Percentiles rank a stretch among this genome's conserved stretches.
Conservation (phyloP, 1,140 invertebrate species). For the Bombus sylvicola region DNA sequence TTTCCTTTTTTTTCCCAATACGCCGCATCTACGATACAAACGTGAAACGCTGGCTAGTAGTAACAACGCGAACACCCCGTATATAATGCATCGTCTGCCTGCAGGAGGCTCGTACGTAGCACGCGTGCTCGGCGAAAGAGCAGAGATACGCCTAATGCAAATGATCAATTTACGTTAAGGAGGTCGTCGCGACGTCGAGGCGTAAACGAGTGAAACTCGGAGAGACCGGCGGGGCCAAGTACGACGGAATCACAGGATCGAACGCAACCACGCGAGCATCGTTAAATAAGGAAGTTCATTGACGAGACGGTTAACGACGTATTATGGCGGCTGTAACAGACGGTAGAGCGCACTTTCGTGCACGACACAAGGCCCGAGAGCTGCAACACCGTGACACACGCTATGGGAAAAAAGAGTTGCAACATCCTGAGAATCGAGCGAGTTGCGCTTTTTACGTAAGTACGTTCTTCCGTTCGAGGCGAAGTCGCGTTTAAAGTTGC, state of each 20-base stretch:
- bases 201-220: conserved; percentile 7
- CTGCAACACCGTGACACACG: conserved; percentile 19
- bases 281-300: conserved; percentile 45
- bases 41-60: too few relatives aligned
- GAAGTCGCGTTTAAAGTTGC: too few relatives aligned
- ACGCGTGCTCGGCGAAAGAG: neutral
- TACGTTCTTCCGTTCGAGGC: neutral
- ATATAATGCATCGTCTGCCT: neutral
- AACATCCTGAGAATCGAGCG: neutral
- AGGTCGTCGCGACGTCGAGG: neutral
- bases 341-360: neutral
- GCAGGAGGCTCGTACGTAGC: conserved; percentile 6
- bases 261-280: conserved; percentile 1
- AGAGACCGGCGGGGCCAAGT: neutral
- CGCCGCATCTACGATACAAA: too few relatives aligned
- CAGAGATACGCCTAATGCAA: conserved; percentile 11
- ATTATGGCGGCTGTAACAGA: conserved; percentile 21
- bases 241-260: neutral
- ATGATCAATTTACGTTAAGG: conserved; percentile 34
- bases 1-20: too few relatives aligned
- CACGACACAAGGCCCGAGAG: neutral
- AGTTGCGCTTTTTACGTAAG: neutral
- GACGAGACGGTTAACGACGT: conserved; percentile 17
- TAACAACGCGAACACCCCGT: neutral
- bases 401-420: conserved; percentile 19